Percentiles rank a stretch among this genome's conserved stretches.
These are phyloP conservation scores for Urosaurus nigricauda DNA, from an alignment of 2,797 vertebrate genomes.

Conservation along the genomic window DNA sequence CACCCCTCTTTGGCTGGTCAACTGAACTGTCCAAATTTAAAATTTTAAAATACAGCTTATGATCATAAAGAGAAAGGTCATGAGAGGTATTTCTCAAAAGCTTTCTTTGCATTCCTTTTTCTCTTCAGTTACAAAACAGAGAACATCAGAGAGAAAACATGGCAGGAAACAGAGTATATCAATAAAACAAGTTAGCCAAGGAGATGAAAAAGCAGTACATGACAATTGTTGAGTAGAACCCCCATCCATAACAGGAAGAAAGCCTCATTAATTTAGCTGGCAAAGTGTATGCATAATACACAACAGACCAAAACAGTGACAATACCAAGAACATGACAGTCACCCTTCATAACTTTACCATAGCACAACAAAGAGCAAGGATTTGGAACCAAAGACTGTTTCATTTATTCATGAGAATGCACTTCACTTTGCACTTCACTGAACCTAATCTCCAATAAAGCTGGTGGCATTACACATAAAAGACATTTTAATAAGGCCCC, in stretches of 20 bases:
- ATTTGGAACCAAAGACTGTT: slow-evolving; percentile 35
- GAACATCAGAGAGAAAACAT: background rate
- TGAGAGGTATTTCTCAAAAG: background rate
- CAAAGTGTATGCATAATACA: background rate
- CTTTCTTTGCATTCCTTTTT: slow-evolving; percentile 16
- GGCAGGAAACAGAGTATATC: background rate
- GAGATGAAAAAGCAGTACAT: background rate
- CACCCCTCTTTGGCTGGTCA: background rate
- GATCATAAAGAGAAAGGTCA: background rate
- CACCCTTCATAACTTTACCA: slow-evolving; percentile 9
- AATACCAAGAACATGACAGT: slow-evolving; percentile 5
- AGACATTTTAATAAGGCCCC: slow-evolving; percentile 57
- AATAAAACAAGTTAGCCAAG: background rate
- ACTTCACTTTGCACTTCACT: slow-evolving; percentile 55
- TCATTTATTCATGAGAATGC: slow-evolving; percentile 54
- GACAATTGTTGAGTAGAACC: background rate
- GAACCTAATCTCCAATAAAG: slow-evolving; percentile 60
- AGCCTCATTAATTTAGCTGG: background rate
- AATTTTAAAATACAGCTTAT: background rate
- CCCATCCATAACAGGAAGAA: background rate
- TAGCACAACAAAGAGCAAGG: slow-evolving; percentile 31
- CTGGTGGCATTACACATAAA: slow-evolving; percentile 60
- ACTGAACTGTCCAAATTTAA: background rate
- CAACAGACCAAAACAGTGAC: slow-evolving; percentile 2
- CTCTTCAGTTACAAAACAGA: background rate